Base-by-base conservation (phyloP, 2,888 invertebrate species). In the Lymantria dispar region DNA sequence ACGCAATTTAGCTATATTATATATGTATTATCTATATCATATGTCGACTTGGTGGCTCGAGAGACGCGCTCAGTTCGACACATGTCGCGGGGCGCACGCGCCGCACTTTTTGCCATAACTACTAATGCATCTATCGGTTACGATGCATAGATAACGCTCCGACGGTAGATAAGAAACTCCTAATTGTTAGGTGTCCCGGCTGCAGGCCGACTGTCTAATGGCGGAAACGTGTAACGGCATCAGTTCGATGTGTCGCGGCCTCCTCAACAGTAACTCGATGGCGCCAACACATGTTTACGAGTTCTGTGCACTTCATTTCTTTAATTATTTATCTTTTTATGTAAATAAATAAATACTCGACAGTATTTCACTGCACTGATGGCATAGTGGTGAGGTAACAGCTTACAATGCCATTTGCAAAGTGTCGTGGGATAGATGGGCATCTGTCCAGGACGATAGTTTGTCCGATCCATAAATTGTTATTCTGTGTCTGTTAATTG, bases 21-120 rank as follows among this genome's bases (percentile, higher is more conserved):
- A 33, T n/a, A 7, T 38, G 12, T 11, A n/a, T 3, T 37, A 37
- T 37, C 7, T 11, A 30, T 11, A 11, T 10, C 37, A 3, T 38
- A 38, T 38, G 43, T 36, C 36, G 38, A 37, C 54, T 29, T 41
- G 53, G 33, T 14, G 30, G 15, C 44, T 45, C 50, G 12, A 48
- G 50, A 56, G 52, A 45, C 50, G 44, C 48, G 29, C 29, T 1
- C 8, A 10, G 33, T 39, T 52, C 59, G 56, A 56, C 70, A 72
- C 62, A 65, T 71, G 68, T 59, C 61, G 60, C 55, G 36, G 12
- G 50, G 66, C 65, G 72, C 70, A 70, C 72, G 72, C 72, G 73
- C 64, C 61, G 45, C 55, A 49, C 58, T 67, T 67, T 67, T 67
- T 67, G 66, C 67, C 53, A 57, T 53, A 52, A 11, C 52, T 69